Evolutionary conservation across 2,113 vertebrate species (phyloP).

Genomic region (Oxyura jamaicensis): DNA sequence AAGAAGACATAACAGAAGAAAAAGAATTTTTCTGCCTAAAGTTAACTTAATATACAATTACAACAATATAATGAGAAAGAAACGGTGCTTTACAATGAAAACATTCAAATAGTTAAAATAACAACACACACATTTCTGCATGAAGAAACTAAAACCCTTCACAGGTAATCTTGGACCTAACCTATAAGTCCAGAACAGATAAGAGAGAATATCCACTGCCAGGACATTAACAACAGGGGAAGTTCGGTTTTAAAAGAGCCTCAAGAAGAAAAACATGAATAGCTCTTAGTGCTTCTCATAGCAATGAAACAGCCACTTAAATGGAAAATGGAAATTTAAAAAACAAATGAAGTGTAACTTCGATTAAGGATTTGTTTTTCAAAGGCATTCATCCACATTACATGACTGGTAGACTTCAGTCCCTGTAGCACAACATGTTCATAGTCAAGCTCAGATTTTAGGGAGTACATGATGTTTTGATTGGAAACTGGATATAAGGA

Average conservation of each 20-base stretch:
- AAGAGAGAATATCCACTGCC: background rate
- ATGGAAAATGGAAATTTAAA: conserved; percentile 20
- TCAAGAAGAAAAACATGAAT: background rate
- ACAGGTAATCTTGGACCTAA: background rate
- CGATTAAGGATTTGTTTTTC: conserved; percentile 41
- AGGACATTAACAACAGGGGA: background rate
- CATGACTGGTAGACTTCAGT: background rate
- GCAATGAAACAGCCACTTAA: conserved; percentile 10
- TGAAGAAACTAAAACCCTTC: background rate
- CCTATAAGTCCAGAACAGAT: background rate
- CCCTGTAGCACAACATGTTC: background rate
- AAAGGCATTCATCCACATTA: conserved; percentile 12
- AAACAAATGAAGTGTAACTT: conserved; percentile 39
- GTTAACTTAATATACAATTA: background rate
- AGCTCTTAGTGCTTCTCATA: background rate
- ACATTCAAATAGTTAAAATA: background rate
- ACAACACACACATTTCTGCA: background rate
- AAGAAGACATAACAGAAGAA: background rate
- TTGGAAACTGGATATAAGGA: conserved; percentile 39
- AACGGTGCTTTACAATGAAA: background rate
- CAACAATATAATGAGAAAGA: background rate
- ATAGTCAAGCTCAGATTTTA: conserved; percentile 10
- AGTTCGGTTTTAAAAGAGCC: background rate
- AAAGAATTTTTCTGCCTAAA: background rate
- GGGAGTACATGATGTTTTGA: conserved; percentile 39